Evolutionary conservation across 1,140 invertebrate species (phyloP).

Genomic region (Elysia chlorotica): DNA sequence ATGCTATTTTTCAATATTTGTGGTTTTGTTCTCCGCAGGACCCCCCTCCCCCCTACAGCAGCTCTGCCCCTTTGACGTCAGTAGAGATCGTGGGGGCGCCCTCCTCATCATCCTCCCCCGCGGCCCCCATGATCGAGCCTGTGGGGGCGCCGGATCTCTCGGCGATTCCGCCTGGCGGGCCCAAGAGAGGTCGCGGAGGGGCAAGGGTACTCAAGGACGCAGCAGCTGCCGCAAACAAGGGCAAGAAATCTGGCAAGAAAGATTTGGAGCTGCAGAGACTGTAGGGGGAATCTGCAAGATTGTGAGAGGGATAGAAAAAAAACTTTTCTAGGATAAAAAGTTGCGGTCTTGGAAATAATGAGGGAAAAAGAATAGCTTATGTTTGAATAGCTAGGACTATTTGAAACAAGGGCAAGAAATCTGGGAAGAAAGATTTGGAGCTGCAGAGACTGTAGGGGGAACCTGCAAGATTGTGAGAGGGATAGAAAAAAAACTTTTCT

Average conservation of each 20-base stretch:
- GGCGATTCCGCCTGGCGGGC: constrained; percentile 6
- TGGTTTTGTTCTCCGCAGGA: neutral
- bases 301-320: too few species aligned
- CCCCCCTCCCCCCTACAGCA: constrained; percentile 8
- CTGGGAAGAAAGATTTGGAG: constrained; percentile 8
- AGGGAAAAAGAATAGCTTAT: too few species aligned
- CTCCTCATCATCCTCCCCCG: constrained; percentile 13
- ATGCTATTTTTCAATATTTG: neutral
- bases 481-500: too few species aligned
- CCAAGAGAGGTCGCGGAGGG: constrained; percentile 15
- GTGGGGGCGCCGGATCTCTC: neutral
- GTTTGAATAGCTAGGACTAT: too few species aligned
- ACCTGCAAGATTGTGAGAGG: too few species aligned
- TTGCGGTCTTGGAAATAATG: too few species aligned
- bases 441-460: constrained; percentile 6
- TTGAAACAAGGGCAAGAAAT: neutral
- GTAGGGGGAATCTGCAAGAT: too few species aligned
- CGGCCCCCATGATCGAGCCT: constrained; percentile 12
- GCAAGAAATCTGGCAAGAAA: constrained; percentile 6
- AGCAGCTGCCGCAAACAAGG: neutral
- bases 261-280: constrained; percentile 8
- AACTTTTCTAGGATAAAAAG: too few species aligned
- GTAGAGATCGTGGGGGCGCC: neutral
- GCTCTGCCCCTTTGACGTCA: neutral
- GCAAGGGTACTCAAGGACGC: neutral